Base-by-base conservation (phyloP, 1,140 invertebrate genomes). In the Diachasma alloeum region DNA sequence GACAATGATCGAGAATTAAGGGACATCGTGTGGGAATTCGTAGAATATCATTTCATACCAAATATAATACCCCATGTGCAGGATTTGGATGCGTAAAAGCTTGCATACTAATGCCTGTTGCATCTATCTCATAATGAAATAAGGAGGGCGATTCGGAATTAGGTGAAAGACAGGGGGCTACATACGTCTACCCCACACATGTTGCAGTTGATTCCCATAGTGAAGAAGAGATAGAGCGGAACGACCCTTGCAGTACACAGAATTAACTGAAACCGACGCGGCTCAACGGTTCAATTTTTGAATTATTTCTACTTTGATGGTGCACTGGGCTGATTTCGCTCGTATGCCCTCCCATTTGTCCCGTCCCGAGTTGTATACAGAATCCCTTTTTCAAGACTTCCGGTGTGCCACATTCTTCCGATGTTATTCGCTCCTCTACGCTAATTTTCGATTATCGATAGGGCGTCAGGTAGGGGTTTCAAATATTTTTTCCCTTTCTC, bases 1-100 rank as follows among this genome's bases (percentile, higher is more conserved):
- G 81, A 86, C 82, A 84, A 84, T 83, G 79, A 83, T 81, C 79
- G 48, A 36, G 83, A 85, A 87, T 86, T 84, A 86, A 83, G 83
- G 79, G 67, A 19, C 74, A 72, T 53, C 46, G 66, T 19, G 48
- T 73, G 72, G 72, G 72, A 73, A 73, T 73, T 72, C 31, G 26
- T 31, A 68, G 26, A 70, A 44, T 46, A 70, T 70, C 22, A 70
- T 44, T 44, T 72, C 15, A 26, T 15, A 26, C 36, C 39, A 44
- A 66, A 67, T 85, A 81, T 87, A 80, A 81, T 19, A 46, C 39
- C 37, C 53, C 53, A 59, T 59, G 53, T 59, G 22, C 26, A 17
- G 24, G 19, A 4, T 63, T 48, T n/a, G 37, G 24, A 26, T 37
- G 59, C 17, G 74, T 67, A 72, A 78, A 69, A 72, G 53, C 63